Conservation (phyloP, 2,113 vertebrate genomes). For the Telmatochromis sp. region DNA sequence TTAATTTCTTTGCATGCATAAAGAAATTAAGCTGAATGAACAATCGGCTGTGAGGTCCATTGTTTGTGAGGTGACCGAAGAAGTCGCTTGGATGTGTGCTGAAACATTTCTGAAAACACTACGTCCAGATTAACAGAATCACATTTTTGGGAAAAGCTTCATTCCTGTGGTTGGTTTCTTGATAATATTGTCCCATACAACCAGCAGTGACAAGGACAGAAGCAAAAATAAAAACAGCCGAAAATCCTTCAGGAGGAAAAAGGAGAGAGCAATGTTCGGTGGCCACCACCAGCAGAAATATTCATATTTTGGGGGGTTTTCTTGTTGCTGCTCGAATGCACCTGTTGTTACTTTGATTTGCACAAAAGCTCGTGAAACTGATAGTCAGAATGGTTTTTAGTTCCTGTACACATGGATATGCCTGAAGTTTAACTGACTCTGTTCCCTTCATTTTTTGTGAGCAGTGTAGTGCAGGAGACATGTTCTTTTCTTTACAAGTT, state of each 20-base stretch:
- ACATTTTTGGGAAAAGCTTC: not conserved
- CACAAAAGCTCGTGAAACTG: fast-evolving
- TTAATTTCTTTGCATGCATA: not conserved
- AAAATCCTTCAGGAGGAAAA: not conserved
- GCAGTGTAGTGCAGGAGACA: not conserved
- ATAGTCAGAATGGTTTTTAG: not conserved
- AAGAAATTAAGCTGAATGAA: not conserved
- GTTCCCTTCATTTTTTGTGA: not conserved
- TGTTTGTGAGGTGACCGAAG: not conserved
- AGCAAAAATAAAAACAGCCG: not conserved
- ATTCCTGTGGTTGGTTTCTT: not conserved
- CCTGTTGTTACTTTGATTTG: not conserved
- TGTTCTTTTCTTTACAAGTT: not conserved
- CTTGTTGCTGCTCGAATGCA: not conserved
- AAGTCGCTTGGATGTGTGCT: fast-evolving
- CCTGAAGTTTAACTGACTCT: not conserved
- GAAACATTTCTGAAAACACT: not conserved
- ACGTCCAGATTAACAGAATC: not conserved
- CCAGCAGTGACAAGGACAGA: not conserved
- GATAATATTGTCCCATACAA: not conserved
- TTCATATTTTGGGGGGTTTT: not conserved
- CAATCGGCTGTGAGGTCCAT: not conserved
- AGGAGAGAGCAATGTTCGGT: not conserved
- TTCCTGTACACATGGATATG: not conserved
- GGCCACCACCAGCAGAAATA: not conserved